phyloP scores from a whole-genome alignment of 2,888 invertebrate species.

The Rhingia rostrata region DNA sequence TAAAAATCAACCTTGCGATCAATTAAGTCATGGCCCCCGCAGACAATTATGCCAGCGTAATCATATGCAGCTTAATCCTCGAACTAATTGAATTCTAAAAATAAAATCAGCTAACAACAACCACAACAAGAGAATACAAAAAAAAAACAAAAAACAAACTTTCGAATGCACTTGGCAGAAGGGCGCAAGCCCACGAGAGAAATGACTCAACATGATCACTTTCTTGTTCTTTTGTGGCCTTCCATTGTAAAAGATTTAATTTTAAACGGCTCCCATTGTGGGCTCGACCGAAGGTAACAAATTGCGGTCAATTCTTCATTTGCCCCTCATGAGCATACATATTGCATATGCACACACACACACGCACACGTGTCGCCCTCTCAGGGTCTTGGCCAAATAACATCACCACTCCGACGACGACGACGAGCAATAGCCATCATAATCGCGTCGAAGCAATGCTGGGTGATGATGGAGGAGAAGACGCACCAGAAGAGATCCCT shows the following conservation, averaged over 20 bases:
- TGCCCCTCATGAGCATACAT: conserved; percentile 41
- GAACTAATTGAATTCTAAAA: conserved; percentile 56
- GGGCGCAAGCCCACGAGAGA: conserved; percentile 40
- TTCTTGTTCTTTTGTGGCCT: conserved; percentile 66
- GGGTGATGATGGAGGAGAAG: conserved; percentile 25
- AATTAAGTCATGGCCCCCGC: no score
- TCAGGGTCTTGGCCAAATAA: conserved; percentile 61
- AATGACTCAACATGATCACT: conserved; percentile 65
- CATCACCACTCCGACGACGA: conserved; percentile 27
- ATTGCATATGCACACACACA: conserved; percentile 3
- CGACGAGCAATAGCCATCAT: conserved; percentile 31
- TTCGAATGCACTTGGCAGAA: conserved; percentile 36
- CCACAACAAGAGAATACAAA: no score
- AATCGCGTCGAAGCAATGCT: conserved; percentile 27
- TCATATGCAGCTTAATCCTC: conserved; percentile 40
- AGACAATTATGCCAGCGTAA: no score
- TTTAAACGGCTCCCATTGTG: conserved; percentile 73
- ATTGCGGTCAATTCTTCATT: conserved; percentile 71
- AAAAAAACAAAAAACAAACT: conserved; percentile 45
- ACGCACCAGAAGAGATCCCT: conserved; percentile 31
- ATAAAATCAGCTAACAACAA: not conserved
- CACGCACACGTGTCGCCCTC: conserved; percentile 14
- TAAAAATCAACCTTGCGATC: no score
- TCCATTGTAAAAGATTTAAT: conserved; percentile 69
- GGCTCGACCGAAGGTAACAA: conserved; percentile 64